Conservation (phyloP, 2,797 vertebrate species). For the Huso huso region DNA sequence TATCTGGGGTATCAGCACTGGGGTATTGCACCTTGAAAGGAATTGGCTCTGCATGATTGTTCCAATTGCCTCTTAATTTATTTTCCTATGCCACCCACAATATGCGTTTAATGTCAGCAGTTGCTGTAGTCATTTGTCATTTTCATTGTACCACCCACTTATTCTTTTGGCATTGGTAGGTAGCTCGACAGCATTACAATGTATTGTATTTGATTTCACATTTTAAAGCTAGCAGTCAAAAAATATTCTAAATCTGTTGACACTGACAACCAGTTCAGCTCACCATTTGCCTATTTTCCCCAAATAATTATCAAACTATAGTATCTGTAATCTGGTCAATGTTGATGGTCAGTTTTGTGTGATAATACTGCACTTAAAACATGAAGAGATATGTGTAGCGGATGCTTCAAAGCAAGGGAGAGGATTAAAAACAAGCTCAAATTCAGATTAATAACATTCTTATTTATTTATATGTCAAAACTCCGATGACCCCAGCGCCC, state of each 20-base stretch:
- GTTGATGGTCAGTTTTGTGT: too few relatives aligned
- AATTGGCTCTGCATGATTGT: not conserved
- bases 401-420: too few relatives aligned
- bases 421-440: too few relatives aligned
- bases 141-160: conserved; percentile 2
- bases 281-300: too few relatives aligned
- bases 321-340: too few relatives aligned
- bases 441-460: conserved; percentile 8
- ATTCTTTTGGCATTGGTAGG: not conserved
- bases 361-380: too few relatives aligned
- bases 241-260: too few relatives aligned
- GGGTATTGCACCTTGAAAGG: not conserved
- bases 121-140: conserved; percentile 1
- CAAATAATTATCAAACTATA: too few relatives aligned
- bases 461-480: conserved; percentile 12
- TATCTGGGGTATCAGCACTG: not conserved
- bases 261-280: too few relatives aligned
- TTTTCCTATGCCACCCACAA: conserved; percentile 3
- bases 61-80: not conserved
- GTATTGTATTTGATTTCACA: not conserved
- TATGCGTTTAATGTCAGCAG: not conserved
- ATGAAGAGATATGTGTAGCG: too few relatives aligned
- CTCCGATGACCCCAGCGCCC: not conserved
- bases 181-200: not conserved
- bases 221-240: too few relatives aligned